Evolutionary conservation across 2,888 invertebrate genomes (phyloP).

Genomic region (Noctuana brunneofusca): DNA sequence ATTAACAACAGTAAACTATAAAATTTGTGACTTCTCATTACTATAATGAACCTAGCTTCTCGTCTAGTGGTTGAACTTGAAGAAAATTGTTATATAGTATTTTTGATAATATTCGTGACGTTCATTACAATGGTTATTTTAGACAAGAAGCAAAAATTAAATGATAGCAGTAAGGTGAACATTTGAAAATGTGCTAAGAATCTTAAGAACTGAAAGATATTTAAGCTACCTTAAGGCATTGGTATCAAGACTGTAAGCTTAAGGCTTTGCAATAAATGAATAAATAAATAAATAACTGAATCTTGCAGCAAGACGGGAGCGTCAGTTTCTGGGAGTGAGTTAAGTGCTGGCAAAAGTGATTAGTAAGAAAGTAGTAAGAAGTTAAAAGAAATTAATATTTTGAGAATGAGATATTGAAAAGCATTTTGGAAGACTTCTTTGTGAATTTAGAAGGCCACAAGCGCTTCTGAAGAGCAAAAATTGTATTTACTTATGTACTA

Average conservation of each 20-base stretch:
- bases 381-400: not conserved
- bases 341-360: not conserved
- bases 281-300: not conserved
- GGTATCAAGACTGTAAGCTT: too few species aligned
- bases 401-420: not conserved
- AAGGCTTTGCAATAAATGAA: too few species aligned
- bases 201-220: not conserved
- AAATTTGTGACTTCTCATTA: not conserved
- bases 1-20: too few species aligned
- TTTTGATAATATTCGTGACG: slow-evolving; percentile 16
- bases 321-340: not conserved
- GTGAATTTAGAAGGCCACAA: too few species aligned
- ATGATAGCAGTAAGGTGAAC: not conserved
- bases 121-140: slow-evolving; percentile 25
- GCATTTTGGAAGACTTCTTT: too few species aligned
- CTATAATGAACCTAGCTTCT: slow-evolving; percentile 23
- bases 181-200: not conserved
- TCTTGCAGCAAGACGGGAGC: not conserved
- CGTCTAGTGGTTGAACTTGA: slow-evolving; percentile 14
- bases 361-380: too few species aligned
- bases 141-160: not conserved
- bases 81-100: slow-evolving; percentile 18
- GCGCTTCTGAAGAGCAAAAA: too few species aligned
- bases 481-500: too few species aligned
- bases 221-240: too few species aligned